Evolutionary conservation across 1,140 invertebrate species (phyloP).

Genomic region (Cydia amplana): DNA sequence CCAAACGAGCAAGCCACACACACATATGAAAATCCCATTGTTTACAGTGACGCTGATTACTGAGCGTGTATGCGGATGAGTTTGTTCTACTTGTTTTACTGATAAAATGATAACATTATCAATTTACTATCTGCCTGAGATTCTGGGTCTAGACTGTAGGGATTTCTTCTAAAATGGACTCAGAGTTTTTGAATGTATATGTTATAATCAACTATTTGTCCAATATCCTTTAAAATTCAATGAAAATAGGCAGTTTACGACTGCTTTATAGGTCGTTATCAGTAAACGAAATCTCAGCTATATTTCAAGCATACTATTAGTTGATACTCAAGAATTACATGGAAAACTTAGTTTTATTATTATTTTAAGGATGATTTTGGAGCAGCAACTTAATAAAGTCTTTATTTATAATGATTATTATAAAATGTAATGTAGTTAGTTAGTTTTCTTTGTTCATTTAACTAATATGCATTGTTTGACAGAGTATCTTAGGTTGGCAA

Average conservation of each 20-base stretch:
- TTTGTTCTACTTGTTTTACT: constrained; percentile 64
- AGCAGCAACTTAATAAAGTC: not conserved
- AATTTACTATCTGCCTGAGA: not conserved
- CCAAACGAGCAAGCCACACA: constrained; percentile 78
- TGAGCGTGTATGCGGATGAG: constrained; percentile 57
- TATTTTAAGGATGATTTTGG: not conserved
- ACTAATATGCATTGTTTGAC: not conserved
- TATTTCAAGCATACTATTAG: not conserved
- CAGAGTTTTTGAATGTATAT: not conserved
- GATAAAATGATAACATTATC: constrained; percentile 70
- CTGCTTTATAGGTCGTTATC: not conserved
- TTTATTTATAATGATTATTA: not conserved
- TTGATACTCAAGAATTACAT: not conserved
- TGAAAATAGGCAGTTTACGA: not conserved
- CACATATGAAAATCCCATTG: constrained; percentile 70
- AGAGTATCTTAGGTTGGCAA: not conserved
- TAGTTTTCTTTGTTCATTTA: constrained; percentile 22
- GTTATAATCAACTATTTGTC: not conserved
- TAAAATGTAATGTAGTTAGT: not conserved
- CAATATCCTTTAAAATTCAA: not conserved
- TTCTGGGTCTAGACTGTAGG: not conserved
- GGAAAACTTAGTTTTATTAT: too few relatives aligned
- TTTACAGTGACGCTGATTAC: constrained; percentile 70
- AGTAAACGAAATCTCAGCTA: not conserved
- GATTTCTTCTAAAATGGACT: not conserved